Evolutionary conservation across 2,888 invertebrate genomes (phyloP), one percentile per base, ranked within the genome.

Genomic region (Pollenia griseotomentosa): DNA sequence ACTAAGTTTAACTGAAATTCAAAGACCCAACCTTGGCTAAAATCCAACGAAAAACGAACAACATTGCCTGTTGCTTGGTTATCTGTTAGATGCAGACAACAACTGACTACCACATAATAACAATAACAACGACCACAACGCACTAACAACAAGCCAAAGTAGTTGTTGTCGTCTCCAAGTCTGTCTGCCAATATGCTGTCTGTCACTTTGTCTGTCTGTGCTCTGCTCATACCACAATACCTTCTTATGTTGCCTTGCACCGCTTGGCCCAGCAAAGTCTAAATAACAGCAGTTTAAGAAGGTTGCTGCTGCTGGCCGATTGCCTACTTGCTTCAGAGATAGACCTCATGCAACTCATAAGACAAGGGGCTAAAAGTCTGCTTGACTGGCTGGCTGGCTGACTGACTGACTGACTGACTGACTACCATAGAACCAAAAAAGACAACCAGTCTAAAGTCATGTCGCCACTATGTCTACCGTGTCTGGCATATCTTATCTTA

Each of bases 391-490:
- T 42, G 83, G 51, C 48, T 71, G 65, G n/a, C 33, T 70, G 61
- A 10, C 42, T 44, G 68, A 16, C 61, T 59, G 68, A 12, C 46
- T 40, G 81, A 57, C 65, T 71, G 55, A 19, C 40, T 70, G 74
- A 79, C 85, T 80, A 85, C 57, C 66, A 80, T 80, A 80, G 65
- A 73, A 63, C 44, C 23, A 61, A 46, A 44, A 74, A 68, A 85
- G 84, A 70, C 83, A 85, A 42, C 48, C 78, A 79, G 78, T 73
- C 88, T 85, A 73, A 85, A 83, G 85, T 12, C 89, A 87, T 92
- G 92, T 92, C 92, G 92, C 92, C 92, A 92, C 91, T 90, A 90
- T 92, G 92, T 92, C 92, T 92, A 90, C 91, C 90, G 89, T 90
- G 92, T 92, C 92, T 89, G 90, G 89, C 91, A 91, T 92, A 92